phyloP scores from a whole-genome alignment of 2,888 invertebrate genomes.

The Cosmia pyralina region DNA sequence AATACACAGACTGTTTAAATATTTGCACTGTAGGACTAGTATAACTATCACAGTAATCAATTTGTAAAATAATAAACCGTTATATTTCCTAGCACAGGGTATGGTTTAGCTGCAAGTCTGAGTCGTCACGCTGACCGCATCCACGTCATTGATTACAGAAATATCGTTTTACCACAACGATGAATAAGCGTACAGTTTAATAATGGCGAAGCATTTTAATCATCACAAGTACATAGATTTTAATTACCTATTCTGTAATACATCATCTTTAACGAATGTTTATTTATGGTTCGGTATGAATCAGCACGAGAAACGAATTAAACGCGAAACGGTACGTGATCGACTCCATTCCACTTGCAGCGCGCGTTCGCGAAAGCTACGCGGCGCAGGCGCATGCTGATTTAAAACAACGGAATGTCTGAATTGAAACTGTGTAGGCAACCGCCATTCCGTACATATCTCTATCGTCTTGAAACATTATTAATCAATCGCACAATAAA shows the following conservation, averaged over 20 bases:
- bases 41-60: slow-evolving; percentile 27
- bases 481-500: slow-evolving; percentile 57
- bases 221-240: slow-evolving; percentile 47
- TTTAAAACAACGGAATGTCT: slow-evolving; percentile 79
- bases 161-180: slow-evolving; percentile 42
- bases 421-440: slow-evolving; percentile 64
- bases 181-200: slow-evolving; percentile 50
- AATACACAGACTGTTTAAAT: slow-evolving; percentile 36
- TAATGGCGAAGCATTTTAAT: slow-evolving; percentile 51
- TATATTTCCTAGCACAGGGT: slow-evolving; percentile 23
- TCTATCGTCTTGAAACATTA: slow-evolving; percentile 50
- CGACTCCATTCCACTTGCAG: slow-evolving; percentile 74
- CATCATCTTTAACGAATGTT: slow-evolving; percentile 68
- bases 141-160: slow-evolving; percentile 46
- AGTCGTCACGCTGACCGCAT: slow-evolving; percentile 43
- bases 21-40: slow-evolving; percentile 22
- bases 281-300: slow-evolving; percentile 73
- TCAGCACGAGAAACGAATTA: slow-evolving; percentile 71
- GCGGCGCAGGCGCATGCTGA: slow-evolving; percentile 76
- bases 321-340: slow-evolving; percentile 76
- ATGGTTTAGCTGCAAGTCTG: slow-evolving; percentile 20
- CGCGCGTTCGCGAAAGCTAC: slow-evolving; percentile 79
- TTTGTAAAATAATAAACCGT: slow-evolving; percentile 19
- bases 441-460: slow-evolving; percentile 56
- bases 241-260: slow-evolving; percentile 64